Conservation (phyloP, 2,888 invertebrate genomes). For the Phortica okadai region DNA sequence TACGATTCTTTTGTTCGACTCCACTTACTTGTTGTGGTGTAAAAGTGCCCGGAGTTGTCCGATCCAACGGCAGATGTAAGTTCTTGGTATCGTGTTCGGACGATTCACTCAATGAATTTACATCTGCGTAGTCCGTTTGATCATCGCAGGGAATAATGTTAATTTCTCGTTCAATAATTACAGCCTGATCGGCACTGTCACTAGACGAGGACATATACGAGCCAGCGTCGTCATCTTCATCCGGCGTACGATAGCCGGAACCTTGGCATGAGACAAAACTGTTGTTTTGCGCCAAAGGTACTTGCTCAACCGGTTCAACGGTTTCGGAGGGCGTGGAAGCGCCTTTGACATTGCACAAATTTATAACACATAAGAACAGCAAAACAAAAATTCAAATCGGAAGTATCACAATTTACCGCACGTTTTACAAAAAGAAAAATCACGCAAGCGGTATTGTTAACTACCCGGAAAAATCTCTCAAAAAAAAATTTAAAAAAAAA, state of each 20-base stretch:
- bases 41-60: not conserved
- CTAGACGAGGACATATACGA: not conserved
- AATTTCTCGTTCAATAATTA: slow-evolving; percentile 61
- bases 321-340: slow-evolving; percentile 53
- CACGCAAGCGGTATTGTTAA: slow-evolving; percentile 6
- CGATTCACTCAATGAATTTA: slow-evolving; percentile 62
- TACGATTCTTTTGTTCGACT: not conserved
- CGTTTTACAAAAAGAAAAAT: slow-evolving; percentile 26
- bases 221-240: slow-evolving; percentile 78
- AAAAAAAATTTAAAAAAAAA: slow-evolving; percentile 36
- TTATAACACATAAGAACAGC: slow-evolving; percentile 30
- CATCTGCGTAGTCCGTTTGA: slow-evolving; percentile 57
- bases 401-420: slow-evolving; percentile 42
- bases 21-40: slow-evolving; percentile 23
- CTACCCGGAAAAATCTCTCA: slow-evolving; percentile 14
- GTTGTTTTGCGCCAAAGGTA: slow-evolving; percentile 79
- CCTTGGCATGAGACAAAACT: slow-evolving; percentile 80
- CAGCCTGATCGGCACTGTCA: slow-evolving; percentile 60
- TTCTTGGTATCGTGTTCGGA: slow-evolving; percentile 10
- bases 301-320: slow-evolving; percentile 54
- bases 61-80: slow-evolving; percentile 10
- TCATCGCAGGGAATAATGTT: slow-evolving; percentile 58
- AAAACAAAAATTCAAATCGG: slow-evolving; percentile 56
- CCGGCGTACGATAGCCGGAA: slow-evolving; percentile 88
- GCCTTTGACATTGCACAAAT: not conserved